Base-by-base conservation (phyloP, 2,797 vertebrate genomes). In the Anguilla obscura region DNA sequence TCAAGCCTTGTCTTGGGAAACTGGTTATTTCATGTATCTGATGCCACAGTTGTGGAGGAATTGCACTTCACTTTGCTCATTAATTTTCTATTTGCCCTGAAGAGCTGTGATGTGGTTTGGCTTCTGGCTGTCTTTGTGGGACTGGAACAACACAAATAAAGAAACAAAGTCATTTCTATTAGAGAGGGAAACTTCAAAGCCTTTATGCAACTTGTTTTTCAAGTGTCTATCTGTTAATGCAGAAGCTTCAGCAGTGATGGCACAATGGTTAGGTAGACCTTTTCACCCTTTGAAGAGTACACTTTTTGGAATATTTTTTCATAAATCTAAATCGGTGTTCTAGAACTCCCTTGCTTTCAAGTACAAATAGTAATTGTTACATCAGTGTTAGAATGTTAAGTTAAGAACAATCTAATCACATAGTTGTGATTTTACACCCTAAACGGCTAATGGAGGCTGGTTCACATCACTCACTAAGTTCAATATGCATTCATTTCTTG, bases 11-110 rank as follows among this genome's bases (percentile, higher is more conserved):
- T 60, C 30, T 30, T 16, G n/a, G 84, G 50, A 16, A 58, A 27
- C 82, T 52, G 18, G 83, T 84, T 54, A 18, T 56, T 84, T 56
- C 7, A 84, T 54, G 83, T 56, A 56, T 84, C 83, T 56, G 50
- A 56, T 54, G 83, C 21, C 83, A 85, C 33, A 85, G 27, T 58
- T 85, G 30, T 58, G 56, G n/a, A 40, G 33, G n/a, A 58, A 56
- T 30, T 85, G 16, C 84, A 7, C 24, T 69, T 85, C 30, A 30
- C 84, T 60, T 85, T 21, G 21, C 52, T 21, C 54, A 60, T 85
- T 58, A 36, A 60, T 56, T 85, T 60, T 33, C 21, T 9, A 7
- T 8, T 85, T 0, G 36, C 12, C 84, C 18, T 18, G 30, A 85
- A 60, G 52, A 85, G 56, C 52, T 36, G 16, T 85, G 54, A 56